These are phyloP conservation scores for Drosophila mulleri DNA, from an alignment of 2,888 invertebrate species.

Conservation along the genomic window DNA sequence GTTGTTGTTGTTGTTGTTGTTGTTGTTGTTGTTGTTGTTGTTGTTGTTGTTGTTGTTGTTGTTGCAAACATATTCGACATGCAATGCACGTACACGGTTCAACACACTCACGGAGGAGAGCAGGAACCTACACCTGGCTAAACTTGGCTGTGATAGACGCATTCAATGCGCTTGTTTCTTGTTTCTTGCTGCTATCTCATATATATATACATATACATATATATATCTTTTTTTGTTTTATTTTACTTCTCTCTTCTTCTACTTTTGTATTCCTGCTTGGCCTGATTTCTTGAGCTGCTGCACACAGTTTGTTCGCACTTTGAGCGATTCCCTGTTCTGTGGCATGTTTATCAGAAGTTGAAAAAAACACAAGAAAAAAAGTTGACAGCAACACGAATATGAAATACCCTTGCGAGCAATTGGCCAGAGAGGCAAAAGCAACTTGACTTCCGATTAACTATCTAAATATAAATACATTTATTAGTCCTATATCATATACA, in stretches of 20 bases:
- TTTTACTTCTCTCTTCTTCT: background rate
- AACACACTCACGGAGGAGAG: slow-evolving; percentile 19
- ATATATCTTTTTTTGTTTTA: background rate
- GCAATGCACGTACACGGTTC: slow-evolving; percentile 68
- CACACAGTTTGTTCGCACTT: slow-evolving; percentile 31
- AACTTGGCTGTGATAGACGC: slow-evolving; percentile 52
- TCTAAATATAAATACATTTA: background rate
- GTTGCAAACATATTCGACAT: slow-evolving; percentile 74
- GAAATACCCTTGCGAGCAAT: background rate
- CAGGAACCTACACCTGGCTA: slow-evolving; percentile 33
- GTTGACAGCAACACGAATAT: background rate
- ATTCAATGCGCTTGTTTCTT: slow-evolving; percentile 42
- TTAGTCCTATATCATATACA: background rate
- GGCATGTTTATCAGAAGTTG: slow-evolving; percentile 23
- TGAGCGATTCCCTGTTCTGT: slow-evolving; percentile 47
- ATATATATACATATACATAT: slow-evolving; percentile 5
- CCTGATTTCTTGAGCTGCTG: slow-evolving; percentile 52
- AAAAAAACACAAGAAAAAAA: slow-evolving; percentile 9
- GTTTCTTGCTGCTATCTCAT: slow-evolving; percentile 20
- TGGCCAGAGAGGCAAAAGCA: background rate
- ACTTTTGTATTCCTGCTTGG: slow-evolving; percentile 23
- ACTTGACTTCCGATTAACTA: background rate
- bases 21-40: slow-evolving; percentile 58
- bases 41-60: slow-evolving; percentile 60
- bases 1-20: slow-evolving; percentile 66